phyloP scores from a whole-genome alignment of 1,140 invertebrate genomes.

The Aphis craccivora region DNA sequence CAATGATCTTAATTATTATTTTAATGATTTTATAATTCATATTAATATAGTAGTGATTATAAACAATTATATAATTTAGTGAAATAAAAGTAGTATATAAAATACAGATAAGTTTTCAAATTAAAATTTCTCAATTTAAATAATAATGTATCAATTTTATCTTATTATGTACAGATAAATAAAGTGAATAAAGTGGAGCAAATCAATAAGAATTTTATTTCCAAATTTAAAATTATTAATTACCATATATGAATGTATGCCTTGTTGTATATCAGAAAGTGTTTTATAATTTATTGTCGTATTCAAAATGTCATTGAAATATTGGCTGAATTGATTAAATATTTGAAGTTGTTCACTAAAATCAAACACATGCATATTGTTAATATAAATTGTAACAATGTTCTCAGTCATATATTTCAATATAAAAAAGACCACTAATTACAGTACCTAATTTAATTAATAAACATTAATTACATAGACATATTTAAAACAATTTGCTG shows the following conservation, averaged over 20 bases:
- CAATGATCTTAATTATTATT: background rate
- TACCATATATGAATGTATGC: constrained; percentile 46
- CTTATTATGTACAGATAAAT: background rate
- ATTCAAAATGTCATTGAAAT: constrained; percentile 28
- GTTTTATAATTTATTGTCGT: constrained; percentile 14
- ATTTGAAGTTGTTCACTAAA: constrained; percentile 31
- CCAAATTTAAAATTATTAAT: background rate
- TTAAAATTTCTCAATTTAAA: background rate
- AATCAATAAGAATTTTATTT: background rate
- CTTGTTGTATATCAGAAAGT: constrained; percentile 29
- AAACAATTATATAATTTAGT: background rate
- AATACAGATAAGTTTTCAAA: background rate
- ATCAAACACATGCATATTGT: background rate
- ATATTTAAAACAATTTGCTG: no score
- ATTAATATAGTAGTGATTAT: background rate
- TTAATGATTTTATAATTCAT: background rate
- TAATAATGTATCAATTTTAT: background rate
- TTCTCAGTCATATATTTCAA: no score
- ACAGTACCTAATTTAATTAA: background rate
- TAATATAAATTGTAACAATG: background rate
- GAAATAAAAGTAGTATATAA: no score
- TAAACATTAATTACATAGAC: no score
- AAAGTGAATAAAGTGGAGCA: background rate
- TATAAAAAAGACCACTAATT: background rate
- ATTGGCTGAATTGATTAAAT: constrained; percentile 15